Evolutionary conservation across 2,113 vertebrate species (phyloP).

Genomic region (Hymenochirus boettgeri): DNA sequence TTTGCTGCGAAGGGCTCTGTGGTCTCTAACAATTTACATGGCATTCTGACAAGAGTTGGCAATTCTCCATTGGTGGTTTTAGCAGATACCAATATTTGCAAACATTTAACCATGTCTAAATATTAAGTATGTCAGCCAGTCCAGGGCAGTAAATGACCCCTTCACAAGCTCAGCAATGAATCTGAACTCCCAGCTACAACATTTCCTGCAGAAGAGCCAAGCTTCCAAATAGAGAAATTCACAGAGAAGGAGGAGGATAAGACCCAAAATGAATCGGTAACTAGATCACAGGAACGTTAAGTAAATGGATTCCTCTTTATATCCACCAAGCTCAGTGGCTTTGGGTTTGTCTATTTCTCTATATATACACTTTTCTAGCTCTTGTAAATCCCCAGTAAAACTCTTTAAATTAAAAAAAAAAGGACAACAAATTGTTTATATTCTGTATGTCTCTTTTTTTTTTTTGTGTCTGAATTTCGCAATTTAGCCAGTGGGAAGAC

Average conservation of each 20-base stretch:
- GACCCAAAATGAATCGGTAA: slow-evolving; percentile 30
- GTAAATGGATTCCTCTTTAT: slow-evolving; percentile 37
- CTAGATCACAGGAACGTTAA: slow-evolving; percentile 40
- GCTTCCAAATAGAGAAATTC: slow-evolving; percentile 41
- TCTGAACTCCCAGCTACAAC: slow-evolving; percentile 38
- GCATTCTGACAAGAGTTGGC: slow-evolving; percentile 2
- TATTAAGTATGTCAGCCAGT: slow-evolving; percentile 24
- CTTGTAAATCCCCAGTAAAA: slow-evolving; percentile 34
- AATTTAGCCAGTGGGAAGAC: too few species aligned
- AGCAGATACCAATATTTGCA: slow-evolving; percentile 38
- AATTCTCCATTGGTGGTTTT: background rate
- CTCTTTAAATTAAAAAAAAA: slow-evolving; percentile 19
- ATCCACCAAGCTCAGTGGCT: slow-evolving; percentile 28
- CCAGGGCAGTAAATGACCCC: slow-evolving; percentile 27
- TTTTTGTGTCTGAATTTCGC: too few species aligned
- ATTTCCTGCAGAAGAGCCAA: slow-evolving; percentile 34
- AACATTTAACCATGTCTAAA: slow-evolving; percentile 32
- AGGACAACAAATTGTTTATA: slow-evolving; percentile 15
- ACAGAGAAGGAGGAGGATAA: slow-evolving; percentile 25
- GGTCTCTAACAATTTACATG: background rate
- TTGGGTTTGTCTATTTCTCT: slow-evolving; percentile 34
- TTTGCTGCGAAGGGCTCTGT: background rate
- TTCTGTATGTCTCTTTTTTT: background rate
- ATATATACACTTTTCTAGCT: slow-evolving; percentile 33
- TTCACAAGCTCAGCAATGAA: slow-evolving; percentile 34